Percentiles rank a stretch among this genome's conserved stretches.
phyloP scores from a whole-genome alignment of 2,888 invertebrate genomes.

The Serrognathus titanus region DNA sequence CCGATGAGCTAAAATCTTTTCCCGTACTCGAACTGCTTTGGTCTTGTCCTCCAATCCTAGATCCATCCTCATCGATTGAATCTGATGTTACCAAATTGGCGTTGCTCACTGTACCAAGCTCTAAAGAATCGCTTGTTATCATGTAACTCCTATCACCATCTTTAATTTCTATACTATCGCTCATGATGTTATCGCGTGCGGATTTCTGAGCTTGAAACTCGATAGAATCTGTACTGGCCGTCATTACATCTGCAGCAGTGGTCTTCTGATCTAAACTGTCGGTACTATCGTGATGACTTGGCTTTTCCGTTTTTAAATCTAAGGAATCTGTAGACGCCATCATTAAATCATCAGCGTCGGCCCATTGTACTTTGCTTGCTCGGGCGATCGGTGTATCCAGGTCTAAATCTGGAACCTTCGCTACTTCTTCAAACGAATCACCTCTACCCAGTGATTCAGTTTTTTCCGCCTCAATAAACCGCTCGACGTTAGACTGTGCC shows the following conservation, averaged over 20 bases:
- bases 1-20: constrained; percentile 49
- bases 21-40: constrained; percentile 52
- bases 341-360: constrained; percentile 51
- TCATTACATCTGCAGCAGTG: constrained; percentile 53
- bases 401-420: constrained; percentile 54
- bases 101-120: constrained; percentile 43
- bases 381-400: constrained; percentile 46
- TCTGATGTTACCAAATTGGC: constrained; percentile 41
- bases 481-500: constrained; percentile 64
- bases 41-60: constrained; percentile 44
- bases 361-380: constrained; percentile 47
- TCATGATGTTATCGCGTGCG: constrained; percentile 47
- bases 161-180: constrained; percentile 56
- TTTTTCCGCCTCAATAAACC: constrained; percentile 58
- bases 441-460: constrained; percentile 53
- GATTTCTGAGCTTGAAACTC: constrained; percentile 49
- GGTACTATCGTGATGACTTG: constrained; percentile 58
- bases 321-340: constrained; percentile 63
- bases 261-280: constrained; percentile 66
- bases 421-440: constrained; percentile 54
- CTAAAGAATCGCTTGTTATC: constrained; percentile 54
- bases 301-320: constrained; percentile 52
- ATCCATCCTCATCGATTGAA: constrained; percentile 52
- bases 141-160: constrained; percentile 46
- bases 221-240: constrained; percentile 58